phyloP scores from a whole-genome alignment of 1,140 invertebrate species.

The Andrena cerasifolii region DNA sequence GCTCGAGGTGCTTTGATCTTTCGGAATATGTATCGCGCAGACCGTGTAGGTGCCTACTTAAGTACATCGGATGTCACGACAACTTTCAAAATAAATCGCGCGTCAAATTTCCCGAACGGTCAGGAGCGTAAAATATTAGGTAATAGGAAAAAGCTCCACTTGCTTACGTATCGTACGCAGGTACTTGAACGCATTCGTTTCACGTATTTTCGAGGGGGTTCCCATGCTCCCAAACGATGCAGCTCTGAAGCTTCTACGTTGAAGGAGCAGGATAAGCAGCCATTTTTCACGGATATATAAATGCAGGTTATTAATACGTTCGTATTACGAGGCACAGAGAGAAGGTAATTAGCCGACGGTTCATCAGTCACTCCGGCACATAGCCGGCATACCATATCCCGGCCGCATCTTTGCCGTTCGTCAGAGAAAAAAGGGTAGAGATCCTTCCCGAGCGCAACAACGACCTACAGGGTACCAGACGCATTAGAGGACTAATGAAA shows the following conservation, averaged over 20 bases:
- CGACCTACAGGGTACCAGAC: slow-evolving; percentile 69
- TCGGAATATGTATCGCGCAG: slow-evolving; percentile 11
- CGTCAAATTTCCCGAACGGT: too few species aligned
- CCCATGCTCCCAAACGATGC: neutral
- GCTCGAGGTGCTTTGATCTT: slow-evolving; percentile 49
- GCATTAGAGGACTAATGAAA: slow-evolving; percentile 78
- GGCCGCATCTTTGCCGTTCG: slow-evolving; percentile 56
- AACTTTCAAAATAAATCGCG: neutral
- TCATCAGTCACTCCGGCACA: slow-evolving; percentile 77
- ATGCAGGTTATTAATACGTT: slow-evolving; percentile 78
- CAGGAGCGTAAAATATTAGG: too few species aligned
- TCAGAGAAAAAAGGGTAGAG: slow-evolving; percentile 46
- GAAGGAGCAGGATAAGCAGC: slow-evolving; percentile 61
- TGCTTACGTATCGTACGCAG: too few species aligned
- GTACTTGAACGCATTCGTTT: too few species aligned
- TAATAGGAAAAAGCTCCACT: too few species aligned
- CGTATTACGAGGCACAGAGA: slow-evolving; percentile 74
- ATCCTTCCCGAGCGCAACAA: slow-evolving; percentile 54
- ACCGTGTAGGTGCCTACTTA: too few species aligned
- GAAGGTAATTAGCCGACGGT: slow-evolving; percentile 79
- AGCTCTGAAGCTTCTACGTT: neutral
- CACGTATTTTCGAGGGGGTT: too few species aligned
- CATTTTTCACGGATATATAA: slow-evolving; percentile 79
- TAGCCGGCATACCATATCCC: slow-evolving; percentile 28
- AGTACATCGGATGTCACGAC: neutral